These are phyloP conservation scores for Pemphigus obesinymphae DNA, from an alignment of 1,140 invertebrate species.

Conservation along the genomic window DNA sequence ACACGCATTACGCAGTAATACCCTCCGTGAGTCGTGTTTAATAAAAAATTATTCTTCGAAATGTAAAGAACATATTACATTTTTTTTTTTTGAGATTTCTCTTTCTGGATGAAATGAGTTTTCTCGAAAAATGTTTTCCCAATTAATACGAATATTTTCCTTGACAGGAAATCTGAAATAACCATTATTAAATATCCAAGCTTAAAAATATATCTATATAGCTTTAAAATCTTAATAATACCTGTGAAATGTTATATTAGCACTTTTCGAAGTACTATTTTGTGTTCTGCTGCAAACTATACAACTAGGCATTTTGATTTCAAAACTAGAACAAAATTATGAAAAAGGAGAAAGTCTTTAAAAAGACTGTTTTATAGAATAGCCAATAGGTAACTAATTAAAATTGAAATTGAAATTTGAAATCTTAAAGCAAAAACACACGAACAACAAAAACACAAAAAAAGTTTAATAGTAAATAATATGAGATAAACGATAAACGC, in stretches of 20 bases:
- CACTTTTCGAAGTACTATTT: background rate
- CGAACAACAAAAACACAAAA: too few relatives aligned
- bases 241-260: background rate
- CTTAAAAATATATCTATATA: background rate
- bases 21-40: background rate
- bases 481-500: too few relatives aligned
- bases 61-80: background rate
- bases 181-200: background rate
- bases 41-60: background rate
- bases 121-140: background rate
- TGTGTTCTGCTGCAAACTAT: background rate
- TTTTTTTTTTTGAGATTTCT: background rate
- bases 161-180: conserved; percentile 6
- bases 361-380: too few relatives aligned
- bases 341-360: too few relatives aligned
- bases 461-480: too few relatives aligned
- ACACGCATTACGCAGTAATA: background rate
- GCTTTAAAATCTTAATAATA: background rate
- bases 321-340: too few relatives aligned
- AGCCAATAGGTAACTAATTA: too few relatives aligned
- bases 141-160: background rate
- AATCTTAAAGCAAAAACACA: too few relatives aligned
- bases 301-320: too few relatives aligned
- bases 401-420: too few relatives aligned
- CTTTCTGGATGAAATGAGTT: background rate